Evolutionary conservation across 2,113 vertebrate genomes (phyloP), one percentile per base, ranked within the genome.

Genomic region (Salvelinus namaycush): DNA sequence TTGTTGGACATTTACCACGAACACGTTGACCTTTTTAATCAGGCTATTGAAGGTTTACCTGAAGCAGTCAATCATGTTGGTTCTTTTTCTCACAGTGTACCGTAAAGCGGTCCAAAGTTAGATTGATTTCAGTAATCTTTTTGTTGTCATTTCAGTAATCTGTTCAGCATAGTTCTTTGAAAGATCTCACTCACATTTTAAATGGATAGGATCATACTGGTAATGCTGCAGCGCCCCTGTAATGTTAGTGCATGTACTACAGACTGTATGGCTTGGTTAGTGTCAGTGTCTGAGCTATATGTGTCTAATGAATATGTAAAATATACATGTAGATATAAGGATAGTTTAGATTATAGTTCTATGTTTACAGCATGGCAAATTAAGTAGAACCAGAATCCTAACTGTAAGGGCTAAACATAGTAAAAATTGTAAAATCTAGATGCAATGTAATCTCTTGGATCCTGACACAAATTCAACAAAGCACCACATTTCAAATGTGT

Each of bases 51-150:
- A 57, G 18, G 1, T 57, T 20, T 18, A 57, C 54, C 18, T 57
- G 13, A 18, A 20, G 13, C 18, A 20, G 16, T 20, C 54, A 57
- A 57, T 7, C 54, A 57, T 57, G 54, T 18, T 57, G 5, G 39
- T 44, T 44, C 0, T 44, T 44, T 44, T 44, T 57, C 54, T 20
- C 14, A 20, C 13, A 57, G 54, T 18, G 18, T 18, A 90, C 16
- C 3, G 2, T 57, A 20, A 14, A 57, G 65, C 27, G 13, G 27
- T 67, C 65, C 65, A 31, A 26, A 67, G 27, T 5, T 67, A 31
- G 12, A 6, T 67, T 29, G 65, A 26, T 26, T 67, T 13, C 26
- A 4, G 24, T 67, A 1, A 39, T 9, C 1, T 64, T 9, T 27
- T 24, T 18, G 5, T 31, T 31, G 26, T 67, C 2, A 13, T 67